Percentiles rank a stretch among this genome's conserved stretches.
Conservation (phyloP, 2,797 vertebrate species). For the Rallus crepitans region DNA sequence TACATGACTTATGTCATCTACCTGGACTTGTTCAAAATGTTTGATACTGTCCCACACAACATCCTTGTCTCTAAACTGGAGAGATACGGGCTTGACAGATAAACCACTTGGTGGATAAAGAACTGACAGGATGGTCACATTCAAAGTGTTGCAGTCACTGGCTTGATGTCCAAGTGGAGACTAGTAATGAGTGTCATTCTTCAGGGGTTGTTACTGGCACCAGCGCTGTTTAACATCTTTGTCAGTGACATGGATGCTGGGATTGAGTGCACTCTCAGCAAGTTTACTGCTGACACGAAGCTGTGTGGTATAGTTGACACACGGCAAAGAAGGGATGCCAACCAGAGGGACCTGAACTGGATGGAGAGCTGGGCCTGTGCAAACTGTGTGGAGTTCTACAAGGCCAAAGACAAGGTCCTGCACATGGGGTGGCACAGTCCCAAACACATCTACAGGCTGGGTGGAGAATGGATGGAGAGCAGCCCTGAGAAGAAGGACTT, state of each 20-base stretch:
- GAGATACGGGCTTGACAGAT: background rate
- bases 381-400: background rate
- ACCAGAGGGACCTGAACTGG: background rate
- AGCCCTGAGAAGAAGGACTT: no score
- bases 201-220: background rate
- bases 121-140: background rate
- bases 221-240: background rate
- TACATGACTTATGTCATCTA: accelerated
- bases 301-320: background rate
- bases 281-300: background rate
- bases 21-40: background rate
- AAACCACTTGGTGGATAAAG: background rate
- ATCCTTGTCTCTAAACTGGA: background rate
- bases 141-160: background rate
- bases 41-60: background rate
- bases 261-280: background rate
- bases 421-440: no score
- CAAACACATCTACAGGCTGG: background rate
- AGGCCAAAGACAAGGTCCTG: background rate
- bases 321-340: background rate
- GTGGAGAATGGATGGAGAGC: background rate
- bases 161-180: accelerated
- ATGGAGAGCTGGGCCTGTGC: background rate
- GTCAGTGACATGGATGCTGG: background rate
- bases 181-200: background rate